Base-by-base conservation (phyloP, 1,140 invertebrate genomes). In the Harpegnathos saltator region DNA sequence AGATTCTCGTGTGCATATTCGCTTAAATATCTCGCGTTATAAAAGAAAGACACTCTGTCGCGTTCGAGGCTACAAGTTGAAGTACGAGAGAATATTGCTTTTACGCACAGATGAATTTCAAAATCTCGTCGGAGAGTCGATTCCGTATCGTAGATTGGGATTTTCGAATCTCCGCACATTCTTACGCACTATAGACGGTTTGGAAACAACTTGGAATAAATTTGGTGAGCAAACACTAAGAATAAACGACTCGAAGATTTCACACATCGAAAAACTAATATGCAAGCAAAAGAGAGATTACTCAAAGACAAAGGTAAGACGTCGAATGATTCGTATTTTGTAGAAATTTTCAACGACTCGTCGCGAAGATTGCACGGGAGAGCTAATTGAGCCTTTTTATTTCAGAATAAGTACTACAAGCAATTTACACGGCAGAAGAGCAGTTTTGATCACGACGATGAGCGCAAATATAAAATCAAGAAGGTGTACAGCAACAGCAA, bases 91-190 rank as follows among this genome's bases (percentile, higher is more conserved):
- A 85, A 61, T 77, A 19, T 50, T 62, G 54, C 22, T 33, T 82
- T 85, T 12, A 44, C 83, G 38, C 38, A 33, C 81, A 77, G 81
- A 85, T 68, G 66, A 87, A 19, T 65, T 83, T 89, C 1, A 85
- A 82, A 71, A 48, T 63, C 33, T 74, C 66, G 54, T 73, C 11
- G 85, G 87, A 9, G 69, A 82, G 54, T 24, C 52, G 15, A 89
- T 89, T 44, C 88, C 88, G 0, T 88, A 87, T 58, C 29, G 48
- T 1, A 59, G 44, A 50, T 63, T 88, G 52, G 86, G 88, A 24
- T 89, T 71, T 56, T n/a, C 33, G 3, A 81, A 14, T 63, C 74
- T 89, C 0, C 61, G 58, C 15, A 26, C 68, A 12, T 56, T 86
- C 50, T 54, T 89, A 12, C 59, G 4, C 44, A 56, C 48, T 11